Percentiles rank a stretch among this genome's conserved stretches.
Conservation (phyloP, 2,113 vertebrate species). For the Notarius lentiginosus region DNA sequence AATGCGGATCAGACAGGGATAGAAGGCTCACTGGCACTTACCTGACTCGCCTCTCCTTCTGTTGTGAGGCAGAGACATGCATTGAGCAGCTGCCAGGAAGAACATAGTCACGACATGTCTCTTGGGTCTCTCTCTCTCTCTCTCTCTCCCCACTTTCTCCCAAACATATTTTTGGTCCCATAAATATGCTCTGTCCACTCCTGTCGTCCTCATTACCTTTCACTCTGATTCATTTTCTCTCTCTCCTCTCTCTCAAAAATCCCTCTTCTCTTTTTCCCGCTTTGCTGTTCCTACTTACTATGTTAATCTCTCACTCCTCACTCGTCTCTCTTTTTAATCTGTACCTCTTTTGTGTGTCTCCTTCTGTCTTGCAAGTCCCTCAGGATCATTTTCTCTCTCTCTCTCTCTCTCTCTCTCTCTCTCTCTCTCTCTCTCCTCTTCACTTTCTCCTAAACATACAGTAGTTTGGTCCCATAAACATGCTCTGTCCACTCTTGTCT, state of each 20-base stretch:
- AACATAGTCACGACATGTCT: constrained; percentile 58
- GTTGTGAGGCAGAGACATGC: constrained; percentile 41
- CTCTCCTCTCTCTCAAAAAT: not conserved
- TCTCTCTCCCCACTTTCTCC: constrained; percentile 13
- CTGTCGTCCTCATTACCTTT: not conserved
- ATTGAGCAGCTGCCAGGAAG: constrained; percentile 60
- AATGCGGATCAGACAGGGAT: constrained; percentile 31
- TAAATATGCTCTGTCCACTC: too few species aligned
- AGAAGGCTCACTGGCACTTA: constrained; percentile 32
- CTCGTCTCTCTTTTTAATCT: constrained; percentile 14
- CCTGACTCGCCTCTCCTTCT: constrained; percentile 54
- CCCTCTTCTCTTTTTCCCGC: constrained; percentile 22
- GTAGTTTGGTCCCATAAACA: too few species aligned
- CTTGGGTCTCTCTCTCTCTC: constrained; percentile 48
- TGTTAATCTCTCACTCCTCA: not conserved
- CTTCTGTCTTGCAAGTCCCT: constrained; percentile 5
- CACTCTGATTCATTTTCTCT: too few species aligned
- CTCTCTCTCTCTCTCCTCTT: not conserved
- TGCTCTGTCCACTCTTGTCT: too few species aligned
- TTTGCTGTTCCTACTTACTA: constrained; percentile 19
- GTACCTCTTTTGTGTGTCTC: constrained; percentile 49
- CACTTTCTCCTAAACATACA: too few species aligned
- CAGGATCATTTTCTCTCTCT: not conserved
- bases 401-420: constrained; percentile 6
- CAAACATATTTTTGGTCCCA: not conserved